These are phyloP conservation scores for Polypterus bichir DNA, from an alignment of 2,113 vertebrate genomes.

Conservation along the genomic window DNA sequence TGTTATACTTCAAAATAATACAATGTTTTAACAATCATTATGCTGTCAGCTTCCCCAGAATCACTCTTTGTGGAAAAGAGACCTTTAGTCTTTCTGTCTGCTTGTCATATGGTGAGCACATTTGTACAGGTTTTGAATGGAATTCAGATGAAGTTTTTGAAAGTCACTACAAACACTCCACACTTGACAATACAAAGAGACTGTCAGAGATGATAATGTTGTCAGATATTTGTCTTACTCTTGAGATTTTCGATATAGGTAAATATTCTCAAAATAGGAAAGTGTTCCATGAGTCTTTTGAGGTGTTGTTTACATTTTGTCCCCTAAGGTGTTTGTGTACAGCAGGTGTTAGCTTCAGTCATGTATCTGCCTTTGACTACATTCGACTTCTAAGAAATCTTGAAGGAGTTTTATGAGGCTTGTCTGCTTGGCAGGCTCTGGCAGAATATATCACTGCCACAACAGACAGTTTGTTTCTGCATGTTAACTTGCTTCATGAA, in stretches of 20 bases:
- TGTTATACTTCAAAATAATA: too few relatives aligned
- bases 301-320: conserved; percentile 29
- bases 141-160: conserved; percentile 20
- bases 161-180: conserved; percentile 45
- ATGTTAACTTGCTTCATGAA: conserved; percentile 1
- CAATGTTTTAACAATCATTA: too few relatives aligned
- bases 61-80: too few relatives aligned
- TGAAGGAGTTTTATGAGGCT: conserved; percentile 22
- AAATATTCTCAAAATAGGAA: conserved; percentile 30
- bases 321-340: conserved; percentile 31
- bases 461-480: background rate
- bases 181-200: conserved; percentile 56
- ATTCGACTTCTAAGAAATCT: conserved; percentile 30
- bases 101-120: too few relatives aligned
- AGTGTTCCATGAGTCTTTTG: conserved; percentile 27
- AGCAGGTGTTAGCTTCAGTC: conserved; percentile 24
- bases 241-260: conserved; percentile 35
- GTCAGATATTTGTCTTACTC: conserved; percentile 44
- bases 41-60: too few relatives aligned
- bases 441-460: background rate
- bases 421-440: conserved; percentile 23
- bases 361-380: conserved; percentile 31
- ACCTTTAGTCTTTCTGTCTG: too few relatives aligned
- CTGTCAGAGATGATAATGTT: conserved; percentile 54
- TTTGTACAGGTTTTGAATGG: too few relatives aligned